These are phyloP conservation scores for Antechinus flavipes DNA, from an alignment of 2,113 vertebrate genomes.

Conservation along the genomic window DNA sequence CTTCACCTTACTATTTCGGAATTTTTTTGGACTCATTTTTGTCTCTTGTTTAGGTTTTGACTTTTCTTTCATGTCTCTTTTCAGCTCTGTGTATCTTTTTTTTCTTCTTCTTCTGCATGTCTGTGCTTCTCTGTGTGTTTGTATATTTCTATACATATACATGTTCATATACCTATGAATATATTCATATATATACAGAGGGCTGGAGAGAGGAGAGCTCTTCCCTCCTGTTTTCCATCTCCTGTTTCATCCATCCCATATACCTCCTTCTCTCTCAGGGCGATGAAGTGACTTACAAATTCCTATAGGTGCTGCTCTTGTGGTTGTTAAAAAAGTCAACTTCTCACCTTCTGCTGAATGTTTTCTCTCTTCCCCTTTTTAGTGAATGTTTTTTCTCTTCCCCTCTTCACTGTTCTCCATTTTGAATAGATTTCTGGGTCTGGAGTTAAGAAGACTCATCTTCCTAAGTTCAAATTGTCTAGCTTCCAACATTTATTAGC, in stretches of 20 bases:
- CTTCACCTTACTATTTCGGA: background rate
- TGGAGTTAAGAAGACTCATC: background rate
- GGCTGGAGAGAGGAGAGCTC: background rate
- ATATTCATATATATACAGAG: background rate
- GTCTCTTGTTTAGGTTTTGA: background rate
- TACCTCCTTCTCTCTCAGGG: background rate
- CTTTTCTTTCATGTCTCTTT: background rate
- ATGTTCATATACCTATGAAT: background rate
- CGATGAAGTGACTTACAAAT: background rate
- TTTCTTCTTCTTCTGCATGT: background rate
- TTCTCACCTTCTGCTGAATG: background rate
- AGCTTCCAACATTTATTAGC: background rate
- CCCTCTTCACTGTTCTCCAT: background rate
- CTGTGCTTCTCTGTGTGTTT: background rate
- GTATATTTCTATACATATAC: background rate
- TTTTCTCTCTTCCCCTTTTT: background rate
- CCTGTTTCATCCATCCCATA: background rate
- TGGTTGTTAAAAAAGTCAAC: background rate
- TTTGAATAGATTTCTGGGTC: background rate
- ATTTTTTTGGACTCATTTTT: background rate
- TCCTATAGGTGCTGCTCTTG: background rate
- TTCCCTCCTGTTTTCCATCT: background rate
- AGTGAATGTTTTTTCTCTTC: no score
- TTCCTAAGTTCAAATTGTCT: background rate
- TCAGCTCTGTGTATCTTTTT: background rate